Conservation (phyloP, 1,140 invertebrate species). For the Acromyrmex heyeri region DNA sequence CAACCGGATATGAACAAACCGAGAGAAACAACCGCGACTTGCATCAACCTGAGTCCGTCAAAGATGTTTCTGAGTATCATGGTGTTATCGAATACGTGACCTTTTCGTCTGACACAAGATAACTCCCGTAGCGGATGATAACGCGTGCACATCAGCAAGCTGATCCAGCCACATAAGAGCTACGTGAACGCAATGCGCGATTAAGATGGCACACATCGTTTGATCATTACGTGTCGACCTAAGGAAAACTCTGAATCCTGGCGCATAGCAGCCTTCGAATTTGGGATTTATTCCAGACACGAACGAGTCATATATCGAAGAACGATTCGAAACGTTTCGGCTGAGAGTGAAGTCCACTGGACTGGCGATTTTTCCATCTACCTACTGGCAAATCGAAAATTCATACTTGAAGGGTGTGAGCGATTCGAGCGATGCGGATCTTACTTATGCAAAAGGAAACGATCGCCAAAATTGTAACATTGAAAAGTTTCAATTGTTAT, state of each 20-base stretch:
- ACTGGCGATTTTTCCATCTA: constrained; percentile 47
- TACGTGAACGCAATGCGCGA: constrained; percentile 72
- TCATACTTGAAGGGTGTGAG: background rate
- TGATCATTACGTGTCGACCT: constrained; percentile 67
- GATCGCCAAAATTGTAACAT: background rate
- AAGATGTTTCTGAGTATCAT: constrained; percentile 20
- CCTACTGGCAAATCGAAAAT: constrained; percentile 54
- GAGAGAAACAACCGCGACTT: background rate
- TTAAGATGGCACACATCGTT: constrained; percentile 72
- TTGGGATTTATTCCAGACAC: constrained; percentile 52
- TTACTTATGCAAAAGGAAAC: background rate
- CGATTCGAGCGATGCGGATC: constrained; percentile 12
- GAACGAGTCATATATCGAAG: constrained; percentile 37
- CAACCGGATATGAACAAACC: background rate
- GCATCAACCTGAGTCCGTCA: background rate
- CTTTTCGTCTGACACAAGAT: constrained; percentile 44
- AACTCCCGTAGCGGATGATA: constrained; percentile 63
- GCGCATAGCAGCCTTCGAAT: constrained; percentile 18
- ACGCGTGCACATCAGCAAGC: constrained; percentile 66
- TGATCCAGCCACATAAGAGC: constrained; percentile 54
- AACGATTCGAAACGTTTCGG: constrained; percentile 58
- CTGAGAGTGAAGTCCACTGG: constrained; percentile 27
- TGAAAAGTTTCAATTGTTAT: background rate
- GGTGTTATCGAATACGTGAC: constrained; percentile 53
- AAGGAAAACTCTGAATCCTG: constrained; percentile 54